A percentile compares a stretch with the other conserved stretches of the same genome.
Conservation (phyloP, 2,797 vertebrate species). For the Paedocypris micromegethes region DNA sequence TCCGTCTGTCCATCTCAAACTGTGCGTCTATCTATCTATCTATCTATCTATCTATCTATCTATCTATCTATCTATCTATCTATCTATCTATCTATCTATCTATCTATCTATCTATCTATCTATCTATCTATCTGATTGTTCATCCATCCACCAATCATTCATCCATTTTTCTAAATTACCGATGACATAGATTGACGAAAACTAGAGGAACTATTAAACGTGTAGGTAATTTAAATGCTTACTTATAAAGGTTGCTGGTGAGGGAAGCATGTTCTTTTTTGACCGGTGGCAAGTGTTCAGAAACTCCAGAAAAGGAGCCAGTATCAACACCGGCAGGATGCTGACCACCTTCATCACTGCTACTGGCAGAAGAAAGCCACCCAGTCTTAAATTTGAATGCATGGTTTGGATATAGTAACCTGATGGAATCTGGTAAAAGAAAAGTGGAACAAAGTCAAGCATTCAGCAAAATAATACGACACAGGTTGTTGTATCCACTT, state of each 20-base stretch:
- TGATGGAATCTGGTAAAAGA: slow-evolving; percentile 77
- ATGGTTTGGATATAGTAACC: slow-evolving; percentile 91
- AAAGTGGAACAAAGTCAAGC: slow-evolving; percentile 8
- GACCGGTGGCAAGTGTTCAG: slow-evolving; percentile 65
- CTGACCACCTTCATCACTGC: slow-evolving; percentile 82
- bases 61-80: no score
- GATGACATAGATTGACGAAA: no score
- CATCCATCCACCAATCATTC: no score
- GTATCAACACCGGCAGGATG: slow-evolving; percentile 77
- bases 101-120: no score
- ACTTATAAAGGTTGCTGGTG: slow-evolving; percentile 77
- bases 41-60: no score
- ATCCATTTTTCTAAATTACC: no score
- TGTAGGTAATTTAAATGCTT: slow-evolving; percentile 46
- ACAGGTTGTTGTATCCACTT: slow-evolving; percentile 41
- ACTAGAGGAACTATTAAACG: no score
- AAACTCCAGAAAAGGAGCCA: slow-evolving; percentile 78
- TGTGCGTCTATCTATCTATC: no score
- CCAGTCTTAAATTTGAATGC: slow-evolving; percentile 80
- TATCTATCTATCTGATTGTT: no score
- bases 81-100: no score
- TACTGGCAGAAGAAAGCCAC: slow-evolving; percentile 76
- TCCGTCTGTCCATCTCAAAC: no score
- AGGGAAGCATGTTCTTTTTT: slow-evolving; percentile 58
- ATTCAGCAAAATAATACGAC: background rate